Base-by-base conservation (phyloP, 2,888 invertebrate genomes). In the Aquatica leii region DNA sequence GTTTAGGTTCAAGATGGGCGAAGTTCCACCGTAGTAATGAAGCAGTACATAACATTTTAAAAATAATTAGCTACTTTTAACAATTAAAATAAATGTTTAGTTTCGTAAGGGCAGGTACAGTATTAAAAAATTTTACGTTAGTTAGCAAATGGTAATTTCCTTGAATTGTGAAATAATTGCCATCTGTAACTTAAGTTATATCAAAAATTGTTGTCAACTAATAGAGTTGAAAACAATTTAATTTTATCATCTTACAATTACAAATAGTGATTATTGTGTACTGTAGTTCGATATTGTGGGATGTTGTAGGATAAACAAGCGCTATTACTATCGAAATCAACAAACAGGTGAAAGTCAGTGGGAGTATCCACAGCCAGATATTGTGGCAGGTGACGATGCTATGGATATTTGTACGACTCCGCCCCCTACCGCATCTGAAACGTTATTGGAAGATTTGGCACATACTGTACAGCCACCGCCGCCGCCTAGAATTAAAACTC, bases 241-340 rank as follows among this genome's bases (percentile, higher is more conserved):
- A 2, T 15, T 15, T n/a, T 52, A 52, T 34, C 18, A 49, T 49
- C 41, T 31, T 54, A 62, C 56, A 58, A 37, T 49, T 57, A 34
- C 17, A 18, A 18, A 17, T 55, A 59, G 65, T 37, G 59, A 58
- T 46, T 66, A 61, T 53, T 46, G 24, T 57, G 34, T 58, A 55
- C 54, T 68, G 51, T 67, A 57, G 62, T 49, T 12, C 48, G 21
- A 52, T 69, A 58, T 74, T 67, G 67, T 71, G 69, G 73, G 75
- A 71, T 79, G 77, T 82, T 83, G 80, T 86, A 89, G 89, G 82
- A 82, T 83, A 73, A 86, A 86, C 84, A 88, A 87, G 81, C 84
- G 88, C 71, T 90, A 90, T 82, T 88, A 84, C 84, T 90, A 89
- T 82, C 85, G 85, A 76, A 87, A 89, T 78, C 77, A 82, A 66